Conservation (phyloP, 2,113 vertebrate genomes). For the Octodon degus region DNA sequence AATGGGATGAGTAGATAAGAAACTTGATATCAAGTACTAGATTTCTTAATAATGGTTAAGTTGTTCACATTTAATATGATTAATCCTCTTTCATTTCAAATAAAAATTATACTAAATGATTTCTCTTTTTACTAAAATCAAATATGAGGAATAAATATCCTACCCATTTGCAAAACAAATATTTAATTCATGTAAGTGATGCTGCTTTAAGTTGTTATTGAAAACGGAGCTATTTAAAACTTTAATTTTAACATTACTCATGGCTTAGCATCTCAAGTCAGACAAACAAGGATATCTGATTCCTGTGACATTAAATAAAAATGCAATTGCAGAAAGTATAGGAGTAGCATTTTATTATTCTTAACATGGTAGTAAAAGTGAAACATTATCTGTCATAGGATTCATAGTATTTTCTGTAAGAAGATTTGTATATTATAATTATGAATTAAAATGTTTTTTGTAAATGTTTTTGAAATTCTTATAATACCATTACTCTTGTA, state of each 20-base stretch:
- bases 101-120: constrained; percentile 62
- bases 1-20: background rate
- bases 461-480: constrained; percentile 16
- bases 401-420: constrained; percentile 22
- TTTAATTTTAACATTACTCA: constrained; percentile 66
- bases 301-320: constrained; percentile 50
- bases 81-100: constrained; percentile 57
- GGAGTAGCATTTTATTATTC: constrained; percentile 49
- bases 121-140: constrained; percentile 59
- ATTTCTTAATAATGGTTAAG: constrained; percentile 26
- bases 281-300: constrained; percentile 19
- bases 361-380: constrained; percentile 21
- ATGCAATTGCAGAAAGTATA: constrained; percentile 48
- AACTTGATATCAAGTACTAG: constrained; percentile 29
- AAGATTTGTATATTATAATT: background rate
- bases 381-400: background rate
- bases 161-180: constrained; percentile 64
- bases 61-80: constrained; percentile 41
- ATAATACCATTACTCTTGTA: background rate
- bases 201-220: constrained; percentile 44
- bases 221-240: constrained; percentile 62
- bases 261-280: constrained; percentile 62
- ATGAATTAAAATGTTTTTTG: background rate
- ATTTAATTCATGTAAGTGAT: constrained; percentile 58
- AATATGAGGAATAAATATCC: constrained; percentile 69